These are phyloP conservation scores for Aepyceros melampus DNA, from an alignment of 2,113 vertebrate species.

Conservation along the genomic window DNA sequence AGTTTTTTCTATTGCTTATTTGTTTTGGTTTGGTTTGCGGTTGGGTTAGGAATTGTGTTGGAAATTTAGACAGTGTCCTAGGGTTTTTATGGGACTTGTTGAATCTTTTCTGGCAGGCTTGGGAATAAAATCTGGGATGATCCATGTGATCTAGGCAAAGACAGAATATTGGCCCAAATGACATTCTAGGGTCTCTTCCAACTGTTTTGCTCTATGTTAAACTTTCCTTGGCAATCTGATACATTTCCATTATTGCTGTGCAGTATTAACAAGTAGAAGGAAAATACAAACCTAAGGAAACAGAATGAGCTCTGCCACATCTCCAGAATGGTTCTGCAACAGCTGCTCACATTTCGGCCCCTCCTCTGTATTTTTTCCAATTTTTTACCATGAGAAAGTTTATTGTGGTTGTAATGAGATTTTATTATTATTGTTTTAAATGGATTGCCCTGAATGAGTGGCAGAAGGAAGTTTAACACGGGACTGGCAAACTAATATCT, in stretches of 20 bases:
- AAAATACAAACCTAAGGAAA: background rate
- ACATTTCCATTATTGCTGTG: background rate
- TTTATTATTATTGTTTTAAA: background rate
- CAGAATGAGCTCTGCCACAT: rapidly evolving
- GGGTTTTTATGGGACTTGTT: background rate
- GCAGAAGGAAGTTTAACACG: background rate
- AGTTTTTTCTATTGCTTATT: background rate
- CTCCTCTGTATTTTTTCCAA: background rate
- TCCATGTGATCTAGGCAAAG: background rate
- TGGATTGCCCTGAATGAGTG: background rate
- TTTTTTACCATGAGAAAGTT: background rate
- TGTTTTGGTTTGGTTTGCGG: background rate
- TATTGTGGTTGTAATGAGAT: background rate
- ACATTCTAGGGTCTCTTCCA: background rate
- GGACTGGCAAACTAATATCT: background rate
- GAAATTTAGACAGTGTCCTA: background rate
- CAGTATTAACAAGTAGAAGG: background rate
- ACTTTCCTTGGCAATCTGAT: background rate
- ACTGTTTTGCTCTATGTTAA: background rate
- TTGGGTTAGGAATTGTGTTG: background rate
- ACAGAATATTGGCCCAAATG: background rate
- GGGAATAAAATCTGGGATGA: background rate
- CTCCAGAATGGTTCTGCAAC: background rate
- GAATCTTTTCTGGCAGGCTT: background rate
- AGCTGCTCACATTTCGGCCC: background rate